Conservation (phyloP, 30 jellyfish, hydroid and myxozoan genomes). For the Hydra vulgaris region DNA sequence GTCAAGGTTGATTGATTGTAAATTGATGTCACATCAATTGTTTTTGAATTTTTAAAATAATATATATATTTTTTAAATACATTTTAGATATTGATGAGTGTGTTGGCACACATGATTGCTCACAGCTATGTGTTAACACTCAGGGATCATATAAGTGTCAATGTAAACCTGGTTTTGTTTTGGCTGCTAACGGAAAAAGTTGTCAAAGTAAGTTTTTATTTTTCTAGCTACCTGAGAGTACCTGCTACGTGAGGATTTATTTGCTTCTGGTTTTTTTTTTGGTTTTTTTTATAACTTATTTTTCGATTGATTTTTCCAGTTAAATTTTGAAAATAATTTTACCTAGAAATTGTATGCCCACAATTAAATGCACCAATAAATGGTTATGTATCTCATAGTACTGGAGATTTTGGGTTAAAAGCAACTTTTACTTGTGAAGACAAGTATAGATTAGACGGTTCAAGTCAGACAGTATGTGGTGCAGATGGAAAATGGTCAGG, state of each 20-base stretch:
- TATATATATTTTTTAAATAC: not conserved
- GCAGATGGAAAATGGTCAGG: conserved; percentile 96
- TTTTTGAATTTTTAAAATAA: not conserved
- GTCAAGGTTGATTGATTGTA: conserved; percentile 55
- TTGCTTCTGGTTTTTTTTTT: not conserved
- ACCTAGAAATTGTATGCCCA: conserved; percentile 32
- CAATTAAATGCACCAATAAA: conserved; percentile 36
- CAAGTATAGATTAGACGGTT: conserved; percentile 45
- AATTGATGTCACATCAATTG: not conserved
- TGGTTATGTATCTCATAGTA: conserved; percentile 55
- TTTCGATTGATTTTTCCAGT: not conserved
- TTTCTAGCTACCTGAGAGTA: too few relatives aligned
- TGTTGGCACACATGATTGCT: conserved; percentile 46
- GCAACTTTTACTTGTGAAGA: conserved; percentile 53
- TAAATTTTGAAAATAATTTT: too few relatives aligned
- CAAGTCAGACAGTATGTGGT: conserved; percentile 43
- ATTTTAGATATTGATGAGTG: conserved; percentile 73
- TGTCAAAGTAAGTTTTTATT: conserved; percentile 55
- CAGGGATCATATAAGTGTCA: conserved; percentile 60
- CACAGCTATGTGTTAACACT: conserved; percentile 60
- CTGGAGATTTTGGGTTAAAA: conserved; percentile 36
- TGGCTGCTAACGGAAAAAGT: conserved; percentile 42
- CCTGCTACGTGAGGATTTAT: too few relatives aligned
- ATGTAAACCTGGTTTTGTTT: conserved; percentile 71
- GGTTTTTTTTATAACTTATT: not conserved